These are phyloP conservation scores for Crax fasciolata DNA, from an alignment of 2,797 vertebrate genomes.

Conservation along the genomic window DNA sequence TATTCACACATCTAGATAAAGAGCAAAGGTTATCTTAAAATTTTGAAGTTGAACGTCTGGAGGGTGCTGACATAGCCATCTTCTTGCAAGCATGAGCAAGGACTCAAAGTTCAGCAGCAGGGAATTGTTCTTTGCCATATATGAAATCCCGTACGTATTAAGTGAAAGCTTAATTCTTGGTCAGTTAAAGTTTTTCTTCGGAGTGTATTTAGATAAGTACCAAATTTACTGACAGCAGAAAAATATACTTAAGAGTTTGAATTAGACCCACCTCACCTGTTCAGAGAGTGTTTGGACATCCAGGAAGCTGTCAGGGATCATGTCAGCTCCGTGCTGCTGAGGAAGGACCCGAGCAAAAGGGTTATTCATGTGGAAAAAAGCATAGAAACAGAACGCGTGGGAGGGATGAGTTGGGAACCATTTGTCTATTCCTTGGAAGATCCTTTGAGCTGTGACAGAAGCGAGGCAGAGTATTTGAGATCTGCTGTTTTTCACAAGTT, in stretches of 20 bases:
- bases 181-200: neutral
- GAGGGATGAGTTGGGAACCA: neutral
- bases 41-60: neutral
- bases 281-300: neutral
- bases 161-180: neutral
- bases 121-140: neutral
- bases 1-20: neutral
- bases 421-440: neutral
- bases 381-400: neutral
- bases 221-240: neutral
- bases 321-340: neutral
- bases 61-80: neutral
- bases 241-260: neutral
- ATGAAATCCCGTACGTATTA: neutral
- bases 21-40: neutral
- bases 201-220: fast-evolving
- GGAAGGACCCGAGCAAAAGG: neutral
- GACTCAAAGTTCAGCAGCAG: neutral
- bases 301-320: neutral
- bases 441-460: neutral
- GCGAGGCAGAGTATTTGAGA: neutral
- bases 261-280: neutral
- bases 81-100: neutral
- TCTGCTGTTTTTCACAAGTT: neutral
- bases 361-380: neutral